These are phyloP conservation scores for Sweltsa coloradensis DNA, from an alignment of 1,140 invertebrate genomes.

Conservation along the genomic window DNA sequence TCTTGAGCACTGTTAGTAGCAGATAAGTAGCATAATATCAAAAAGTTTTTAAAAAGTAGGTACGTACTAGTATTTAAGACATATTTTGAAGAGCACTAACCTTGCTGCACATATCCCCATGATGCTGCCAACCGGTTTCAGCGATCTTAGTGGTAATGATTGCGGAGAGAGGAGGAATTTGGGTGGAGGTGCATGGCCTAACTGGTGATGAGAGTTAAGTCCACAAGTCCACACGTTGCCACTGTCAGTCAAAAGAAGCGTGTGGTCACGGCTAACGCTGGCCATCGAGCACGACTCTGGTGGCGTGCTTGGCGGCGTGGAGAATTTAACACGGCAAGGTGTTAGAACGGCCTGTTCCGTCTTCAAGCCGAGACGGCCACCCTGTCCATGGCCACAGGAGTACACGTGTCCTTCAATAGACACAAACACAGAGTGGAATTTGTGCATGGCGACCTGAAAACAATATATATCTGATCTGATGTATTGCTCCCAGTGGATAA, in stretches of 20 bases:
- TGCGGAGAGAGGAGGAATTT: slow-evolving; percentile 38
- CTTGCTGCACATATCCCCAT: slow-evolving; percentile 42
- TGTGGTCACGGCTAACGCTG: slow-evolving; percentile 47
- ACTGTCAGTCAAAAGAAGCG: slow-evolving; percentile 44
- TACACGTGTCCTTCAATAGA: slow-evolving; percentile 41
- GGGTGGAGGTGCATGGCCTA: slow-evolving; percentile 41
- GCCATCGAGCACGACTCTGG: slow-evolving; percentile 26
- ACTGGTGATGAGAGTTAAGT: slow-evolving; percentile 45
- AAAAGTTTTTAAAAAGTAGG: no score
- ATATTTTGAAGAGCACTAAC: no score
- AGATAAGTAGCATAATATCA: no score
- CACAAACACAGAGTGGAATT: slow-evolving; percentile 60
- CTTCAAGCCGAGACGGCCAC: slow-evolving; percentile 51
- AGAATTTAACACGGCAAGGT: slow-evolving; percentile 37
- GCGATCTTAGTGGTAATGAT: slow-evolving; percentile 22
- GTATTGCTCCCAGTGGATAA: no score
- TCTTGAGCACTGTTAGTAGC: no score
- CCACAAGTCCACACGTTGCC: slow-evolving; percentile 50
- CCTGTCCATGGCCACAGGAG: slow-evolving; percentile 60
- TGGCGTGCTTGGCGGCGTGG: slow-evolving; percentile 22
- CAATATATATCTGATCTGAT: no score
- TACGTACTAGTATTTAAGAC: no score
- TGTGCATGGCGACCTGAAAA: slow-evolving; percentile 43
- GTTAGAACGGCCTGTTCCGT: slow-evolving; percentile 40
- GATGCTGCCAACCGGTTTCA: slow-evolving; percentile 23